A percentile compares a stretch with the other conserved stretches of the same genome.
Conservation (phyloP, 2,797 vertebrate genomes). For the Molothrus aeneus region DNA sequence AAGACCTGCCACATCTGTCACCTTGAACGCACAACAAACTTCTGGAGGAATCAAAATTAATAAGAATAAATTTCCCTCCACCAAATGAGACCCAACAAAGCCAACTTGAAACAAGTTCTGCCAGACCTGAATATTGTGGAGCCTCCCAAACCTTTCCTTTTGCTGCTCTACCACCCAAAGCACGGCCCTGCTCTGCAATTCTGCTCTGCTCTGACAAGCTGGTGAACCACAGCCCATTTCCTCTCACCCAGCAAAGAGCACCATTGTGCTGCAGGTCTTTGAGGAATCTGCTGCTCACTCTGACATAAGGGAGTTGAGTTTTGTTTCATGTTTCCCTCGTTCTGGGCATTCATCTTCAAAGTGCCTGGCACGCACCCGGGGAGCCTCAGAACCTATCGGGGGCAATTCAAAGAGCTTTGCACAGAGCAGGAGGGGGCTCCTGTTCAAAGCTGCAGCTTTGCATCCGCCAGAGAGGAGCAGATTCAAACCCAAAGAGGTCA, state of each 20-base stretch:
- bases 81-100: background rate
- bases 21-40: background rate
- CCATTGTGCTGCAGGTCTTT: slow-evolving; percentile 51
- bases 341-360: slow-evolving; percentile 71
- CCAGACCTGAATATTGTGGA: background rate
- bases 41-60: background rate
- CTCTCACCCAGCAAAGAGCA: slow-evolving; percentile 48
- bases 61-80: background rate
- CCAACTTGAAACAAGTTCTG: background rate
- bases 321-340: slow-evolving; percentile 61
- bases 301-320: slow-evolving; percentile 44
- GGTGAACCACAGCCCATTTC: background rate
- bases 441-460: slow-evolving; percentile 61
- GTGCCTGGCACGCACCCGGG: background rate
- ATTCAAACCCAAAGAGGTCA: slow-evolving; percentile 67
- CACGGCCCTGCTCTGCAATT: background rate
- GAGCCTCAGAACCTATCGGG: slow-evolving; percentile 61
- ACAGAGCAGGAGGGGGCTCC: slow-evolving; percentile 59
- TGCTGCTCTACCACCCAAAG: background rate
- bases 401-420: slow-evolving; percentile 70
- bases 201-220: background rate
- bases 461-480: slow-evolving; percentile 41
- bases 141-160: background rate
- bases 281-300: slow-evolving; percentile 33
- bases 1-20: rapidly evolving